phyloP scores from a whole-genome alignment of 2,113 vertebrate genomes.

The Hippoglossus stenolepis region DNA sequence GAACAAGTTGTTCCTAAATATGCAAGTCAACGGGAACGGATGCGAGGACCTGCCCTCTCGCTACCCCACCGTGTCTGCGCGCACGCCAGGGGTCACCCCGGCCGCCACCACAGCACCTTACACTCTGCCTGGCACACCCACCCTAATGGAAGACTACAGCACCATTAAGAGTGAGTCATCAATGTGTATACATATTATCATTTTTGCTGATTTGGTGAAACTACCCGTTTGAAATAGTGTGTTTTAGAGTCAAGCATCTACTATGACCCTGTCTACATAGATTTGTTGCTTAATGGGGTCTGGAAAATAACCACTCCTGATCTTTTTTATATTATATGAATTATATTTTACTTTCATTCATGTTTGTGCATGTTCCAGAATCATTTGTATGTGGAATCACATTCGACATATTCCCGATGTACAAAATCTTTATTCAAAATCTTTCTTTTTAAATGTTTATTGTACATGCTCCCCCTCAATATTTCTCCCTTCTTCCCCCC shows the following conservation, averaged over 20 bases:
- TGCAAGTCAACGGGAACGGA: slow-evolving; percentile 79
- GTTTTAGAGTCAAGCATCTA: neutral
- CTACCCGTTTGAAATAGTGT: too few species aligned
- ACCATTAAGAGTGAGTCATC: slow-evolving; percentile 80
- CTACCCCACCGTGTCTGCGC: slow-evolving; percentile 70
- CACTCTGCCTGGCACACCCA: slow-evolving; percentile 83
- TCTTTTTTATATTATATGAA: too few species aligned
- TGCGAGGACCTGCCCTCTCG: slow-evolving; percentile 83
- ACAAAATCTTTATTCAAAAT: too few species aligned
- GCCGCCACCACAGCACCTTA: slow-evolving; percentile 71
- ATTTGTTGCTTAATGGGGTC: neutral
- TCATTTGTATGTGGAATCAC: neutral
- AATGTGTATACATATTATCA: neutral
- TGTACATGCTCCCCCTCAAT: neutral
- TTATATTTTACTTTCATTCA: too few species aligned
- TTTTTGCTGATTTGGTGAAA: neutral
- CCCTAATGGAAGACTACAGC: slow-evolving; percentile 82
- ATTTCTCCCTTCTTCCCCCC: neutral
- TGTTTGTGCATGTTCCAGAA: too few species aligned
- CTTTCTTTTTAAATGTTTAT: too few species aligned
- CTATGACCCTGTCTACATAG: neutral
- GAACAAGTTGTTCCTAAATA: slow-evolving; percentile 81
- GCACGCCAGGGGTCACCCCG: slow-evolving; percentile 67
- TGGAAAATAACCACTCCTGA: too few species aligned
- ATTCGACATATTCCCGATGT: too few species aligned